Percentiles rank a stretch among this genome's conserved stretches.
Conservation (phyloP, 2,888 invertebrate genomes). For the Agrochola litura region DNA sequence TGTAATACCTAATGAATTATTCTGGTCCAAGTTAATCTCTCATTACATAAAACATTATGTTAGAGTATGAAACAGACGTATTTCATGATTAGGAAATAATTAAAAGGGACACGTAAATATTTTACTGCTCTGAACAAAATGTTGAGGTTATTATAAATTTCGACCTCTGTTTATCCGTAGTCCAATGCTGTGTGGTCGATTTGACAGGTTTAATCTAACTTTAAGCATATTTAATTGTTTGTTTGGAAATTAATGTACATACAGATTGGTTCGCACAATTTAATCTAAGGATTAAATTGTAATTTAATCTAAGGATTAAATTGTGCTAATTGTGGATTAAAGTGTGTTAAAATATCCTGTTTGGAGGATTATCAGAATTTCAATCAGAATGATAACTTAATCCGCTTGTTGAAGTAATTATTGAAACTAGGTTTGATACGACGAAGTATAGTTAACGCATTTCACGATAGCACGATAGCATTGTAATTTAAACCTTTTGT, state of each 20-base stretch:
- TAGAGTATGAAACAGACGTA: neutral
- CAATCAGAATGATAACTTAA: neutral
- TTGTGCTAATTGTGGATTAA: too few relatives aligned
- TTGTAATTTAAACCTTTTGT: neutral
- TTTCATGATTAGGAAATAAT: conserved; percentile 14
- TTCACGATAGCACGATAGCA: too few relatives aligned
- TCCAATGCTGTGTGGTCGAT: conserved; percentile 5
- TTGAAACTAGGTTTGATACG: neutral
- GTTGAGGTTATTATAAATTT: conserved; percentile 12
- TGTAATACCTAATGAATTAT: neutral
- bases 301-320: neutral
- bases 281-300: neutral
- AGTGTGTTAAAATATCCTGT: neutral
- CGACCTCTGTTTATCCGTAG: conserved; percentile 1
- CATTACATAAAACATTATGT: neutral
- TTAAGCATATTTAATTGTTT: conserved; percentile 27
- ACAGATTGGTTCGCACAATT: conserved; percentile 4
- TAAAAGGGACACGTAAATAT: neutral
- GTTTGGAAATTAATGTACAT: neutral
- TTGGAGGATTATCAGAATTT: neutral
- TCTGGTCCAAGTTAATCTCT: neutral
- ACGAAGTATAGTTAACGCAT: neutral
- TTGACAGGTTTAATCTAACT: conserved; percentile 24
- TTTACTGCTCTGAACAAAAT: neutral
- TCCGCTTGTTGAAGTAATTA: neutral